Percentiles rank a stretch among this genome's conserved stretches.
Conservation (phyloP, 1,140 invertebrate genomes). For the Conus ventricosus region DNA sequence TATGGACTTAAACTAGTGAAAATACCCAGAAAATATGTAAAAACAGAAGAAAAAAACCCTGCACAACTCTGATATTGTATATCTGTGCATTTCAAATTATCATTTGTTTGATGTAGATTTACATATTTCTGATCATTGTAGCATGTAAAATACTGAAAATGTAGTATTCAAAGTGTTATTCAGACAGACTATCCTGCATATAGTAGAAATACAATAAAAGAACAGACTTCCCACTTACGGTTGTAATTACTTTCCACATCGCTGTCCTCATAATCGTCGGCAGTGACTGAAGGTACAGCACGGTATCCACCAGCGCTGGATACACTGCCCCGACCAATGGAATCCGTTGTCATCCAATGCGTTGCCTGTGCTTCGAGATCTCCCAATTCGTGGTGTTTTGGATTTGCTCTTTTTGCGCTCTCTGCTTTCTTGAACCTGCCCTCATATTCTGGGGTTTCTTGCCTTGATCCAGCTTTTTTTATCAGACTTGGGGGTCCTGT, state of each 20-base stretch:
- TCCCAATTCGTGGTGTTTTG: conserved; percentile 40
- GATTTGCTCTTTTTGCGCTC: conserved; percentile 25
- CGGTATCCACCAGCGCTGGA: background rate
- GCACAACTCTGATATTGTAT: too few species aligned
- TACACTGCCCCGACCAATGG: conserved; percentile 21
- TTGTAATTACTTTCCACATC: conserved; percentile 39
- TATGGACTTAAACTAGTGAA: too few species aligned
- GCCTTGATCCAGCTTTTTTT: background rate
- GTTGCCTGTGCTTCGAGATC: conserved; percentile 27
- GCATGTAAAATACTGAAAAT: too few species aligned
- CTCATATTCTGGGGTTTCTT: conserved; percentile 13
- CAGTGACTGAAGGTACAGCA: conserved; percentile 25
- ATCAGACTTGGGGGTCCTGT: background rate
- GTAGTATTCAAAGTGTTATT: too few species aligned
- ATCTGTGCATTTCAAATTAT: too few species aligned
- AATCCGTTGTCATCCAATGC: conserved; percentile 31
- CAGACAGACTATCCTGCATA: too few species aligned
- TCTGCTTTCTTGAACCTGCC: conserved; percentile 36
- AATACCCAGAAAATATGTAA: too few species aligned
- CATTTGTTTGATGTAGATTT: too few species aligned
- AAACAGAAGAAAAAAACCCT: too few species aligned
- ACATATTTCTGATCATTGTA: too few species aligned
- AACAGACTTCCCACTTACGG: conserved; percentile 31
- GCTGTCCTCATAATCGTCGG: conserved; percentile 36
- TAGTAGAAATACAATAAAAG: too few species aligned